These are phyloP conservation scores for Trachelus stipa DNA, from an alignment of 2,888 invertebrate genomes.

Conservation along the genomic window DNA sequence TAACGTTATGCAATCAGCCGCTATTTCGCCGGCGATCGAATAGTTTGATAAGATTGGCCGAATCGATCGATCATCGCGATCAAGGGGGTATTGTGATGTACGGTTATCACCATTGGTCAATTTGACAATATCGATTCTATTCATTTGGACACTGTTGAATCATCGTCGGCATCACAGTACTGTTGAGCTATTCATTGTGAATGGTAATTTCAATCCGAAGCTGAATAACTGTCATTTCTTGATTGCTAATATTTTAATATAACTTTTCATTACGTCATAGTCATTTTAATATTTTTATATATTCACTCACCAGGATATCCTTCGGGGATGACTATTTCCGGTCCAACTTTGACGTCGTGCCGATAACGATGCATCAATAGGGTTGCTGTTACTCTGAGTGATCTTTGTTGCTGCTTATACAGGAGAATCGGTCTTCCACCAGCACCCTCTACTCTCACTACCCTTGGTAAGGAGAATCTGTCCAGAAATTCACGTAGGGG, in stretches of 20 bases:
- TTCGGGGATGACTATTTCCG: slow-evolving; percentile 68
- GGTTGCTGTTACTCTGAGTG: slow-evolving; percentile 61
- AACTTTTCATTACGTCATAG: background rate
- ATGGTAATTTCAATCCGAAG: background rate
- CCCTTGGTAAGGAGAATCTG: slow-evolving; percentile 65
- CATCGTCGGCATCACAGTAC: background rate
- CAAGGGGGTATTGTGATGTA: background rate
- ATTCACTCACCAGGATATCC: slow-evolving; percentile 67
- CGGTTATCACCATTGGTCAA: background rate
- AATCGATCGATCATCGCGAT: slow-evolving; percentile 51
- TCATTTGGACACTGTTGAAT: background rate
- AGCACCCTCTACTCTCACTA: slow-evolving; percentile 63
- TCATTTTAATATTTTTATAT: background rate
- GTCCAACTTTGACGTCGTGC: slow-evolving; percentile 67
- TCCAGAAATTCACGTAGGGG: slow-evolving; percentile 64
- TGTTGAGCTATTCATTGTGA: background rate
- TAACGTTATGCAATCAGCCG: slow-evolving; percentile 35
- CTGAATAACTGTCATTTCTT: background rate
- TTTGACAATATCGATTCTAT: background rate
- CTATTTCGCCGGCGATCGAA: slow-evolving; percentile 45
- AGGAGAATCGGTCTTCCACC: slow-evolving; percentile 66
- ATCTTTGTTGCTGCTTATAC: slow-evolving; percentile 63
- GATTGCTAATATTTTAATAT: background rate
- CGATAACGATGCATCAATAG: slow-evolving; percentile 68
- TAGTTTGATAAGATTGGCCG: slow-evolving; percentile 48